Percentiles rank a stretch among this genome's conserved stretches.
phyloP scores from a whole-genome alignment of 2,888 invertebrate species.

The Tipula helvola region DNA sequence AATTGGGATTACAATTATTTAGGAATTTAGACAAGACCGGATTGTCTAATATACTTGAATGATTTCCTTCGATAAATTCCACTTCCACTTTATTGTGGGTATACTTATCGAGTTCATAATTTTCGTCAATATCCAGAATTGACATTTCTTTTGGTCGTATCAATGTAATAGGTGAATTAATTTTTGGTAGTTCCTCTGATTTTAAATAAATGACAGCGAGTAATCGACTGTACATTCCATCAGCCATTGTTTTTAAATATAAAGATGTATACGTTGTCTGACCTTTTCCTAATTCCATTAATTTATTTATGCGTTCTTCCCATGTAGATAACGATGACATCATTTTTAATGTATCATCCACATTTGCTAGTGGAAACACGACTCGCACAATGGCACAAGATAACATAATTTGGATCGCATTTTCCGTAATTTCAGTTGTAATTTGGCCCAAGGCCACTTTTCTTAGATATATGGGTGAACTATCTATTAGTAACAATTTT shows the following conservation, averaged over 20 bases:
- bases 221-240: constrained; percentile 41
- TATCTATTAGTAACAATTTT: constrained; percentile 63
- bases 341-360: constrained; percentile 28
- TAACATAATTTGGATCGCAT: constrained; percentile 27
- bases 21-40: constrained; percentile 49
- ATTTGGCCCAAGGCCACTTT: constrained; percentile 29
- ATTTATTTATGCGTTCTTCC: constrained; percentile 42
- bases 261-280: constrained; percentile 32
- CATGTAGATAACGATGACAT: constrained; percentile 42
- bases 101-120: constrained; percentile 50
- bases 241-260: constrained; percentile 33
- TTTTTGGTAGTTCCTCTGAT: constrained; percentile 34
- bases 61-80: constrained; percentile 58
- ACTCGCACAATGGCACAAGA: constrained; percentile 24
- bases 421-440: constrained; percentile 24
- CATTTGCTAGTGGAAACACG: constrained; percentile 29
- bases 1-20: constrained; percentile 36
- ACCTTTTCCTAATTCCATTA: constrained; percentile 36
- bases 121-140: constrained; percentile 43
- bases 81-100: constrained; percentile 45
- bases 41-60: constrained; percentile 54
- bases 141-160: constrained; percentile 49
- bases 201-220: constrained; percentile 41
- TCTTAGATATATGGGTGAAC: constrained; percentile 59
- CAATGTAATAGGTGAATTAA: constrained; percentile 46